Percentiles rank a stretch among this genome's conserved stretches.
Evolutionary conservation across 2,888 invertebrate species (phyloP).

Genomic region (Ochropacha duplaris): DNA sequence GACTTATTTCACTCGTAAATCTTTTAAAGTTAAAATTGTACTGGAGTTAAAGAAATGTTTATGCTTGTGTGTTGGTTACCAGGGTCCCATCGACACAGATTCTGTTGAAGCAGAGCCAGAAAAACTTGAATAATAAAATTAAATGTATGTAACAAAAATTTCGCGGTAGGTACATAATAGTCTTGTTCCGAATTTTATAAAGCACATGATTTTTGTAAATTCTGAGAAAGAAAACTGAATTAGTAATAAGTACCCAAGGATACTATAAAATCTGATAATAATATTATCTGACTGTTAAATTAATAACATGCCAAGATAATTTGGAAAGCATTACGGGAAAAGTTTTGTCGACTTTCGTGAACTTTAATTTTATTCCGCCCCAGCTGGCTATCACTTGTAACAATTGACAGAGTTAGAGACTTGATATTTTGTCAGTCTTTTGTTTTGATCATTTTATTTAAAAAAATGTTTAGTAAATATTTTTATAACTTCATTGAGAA

Average conservation of each 20-base stretch:
- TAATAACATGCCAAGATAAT: not conserved
- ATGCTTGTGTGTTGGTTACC: slow-evolving; percentile 14
- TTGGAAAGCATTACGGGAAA: not conserved
- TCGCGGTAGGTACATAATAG: too few species aligned
- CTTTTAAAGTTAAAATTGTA: slow-evolving; percentile 33
- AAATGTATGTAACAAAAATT: slow-evolving; percentile 27
- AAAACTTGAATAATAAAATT: slow-evolving; percentile 25
- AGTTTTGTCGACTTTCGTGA: not conserved
- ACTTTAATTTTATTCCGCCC: not conserved
- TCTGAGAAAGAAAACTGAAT: too few species aligned
- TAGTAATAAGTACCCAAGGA: too few species aligned
- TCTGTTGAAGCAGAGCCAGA: slow-evolving; percentile 11
- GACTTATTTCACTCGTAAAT: slow-evolving; percentile 37
- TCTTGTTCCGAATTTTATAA: not conserved
- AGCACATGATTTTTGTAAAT: too few species aligned
- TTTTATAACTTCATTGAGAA: too few species aligned
- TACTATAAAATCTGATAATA: slow-evolving; percentile 7
- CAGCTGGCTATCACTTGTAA: not conserved
- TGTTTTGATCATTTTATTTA: not conserved
- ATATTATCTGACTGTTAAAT: not conserved
- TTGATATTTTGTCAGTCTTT: not conserved
- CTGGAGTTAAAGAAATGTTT: slow-evolving; percentile 13
- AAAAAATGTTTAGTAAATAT: too few species aligned
- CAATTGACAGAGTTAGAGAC: not conserved
- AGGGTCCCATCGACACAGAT: slow-evolving; percentile 6